phyloP scores from a whole-genome alignment of 2,888 invertebrate species.

The Caenorhabditis wallacei region DNA sequence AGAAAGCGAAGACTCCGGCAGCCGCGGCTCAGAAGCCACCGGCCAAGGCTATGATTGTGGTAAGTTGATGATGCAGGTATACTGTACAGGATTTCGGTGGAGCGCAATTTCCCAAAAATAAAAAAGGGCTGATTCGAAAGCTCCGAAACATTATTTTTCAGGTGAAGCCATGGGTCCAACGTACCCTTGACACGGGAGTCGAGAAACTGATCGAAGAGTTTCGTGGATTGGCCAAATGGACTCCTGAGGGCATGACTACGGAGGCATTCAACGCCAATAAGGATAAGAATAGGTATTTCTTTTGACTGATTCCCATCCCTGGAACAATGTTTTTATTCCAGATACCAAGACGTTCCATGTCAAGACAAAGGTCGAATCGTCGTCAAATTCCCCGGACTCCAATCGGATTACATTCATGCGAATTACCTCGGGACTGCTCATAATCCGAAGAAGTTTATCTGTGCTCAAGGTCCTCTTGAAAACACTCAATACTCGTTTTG shows the following conservation, averaged over 20 bases:
- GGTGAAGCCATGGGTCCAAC: slow-evolving; percentile 70
- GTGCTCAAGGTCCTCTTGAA: slow-evolving; percentile 74
- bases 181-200: slow-evolving; percentile 71
- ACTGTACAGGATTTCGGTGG: too few species aligned
- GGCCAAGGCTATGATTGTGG: slow-evolving; percentile 18
- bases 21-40: not conserved
- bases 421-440: slow-evolving; percentile 70
- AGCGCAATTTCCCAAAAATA: not conserved
- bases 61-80: not conserved
- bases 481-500: slow-evolving; percentile 66
- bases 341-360: slow-evolving; percentile 74
- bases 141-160: too few species aligned
- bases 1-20: not conserved
- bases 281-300: slow-evolving; percentile 65
- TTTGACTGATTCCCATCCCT: not conserved
- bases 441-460: slow-evolving; percentile 73
- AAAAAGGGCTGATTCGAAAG: too few species aligned
- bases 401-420: slow-evolving; percentile 74
- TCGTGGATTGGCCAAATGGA: slow-evolving; percentile 69
- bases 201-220: slow-evolving; percentile 69
- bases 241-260: slow-evolving; percentile 70
- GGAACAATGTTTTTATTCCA: not conserved
- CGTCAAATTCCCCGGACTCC: slow-evolving; percentile 66
- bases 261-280: slow-evolving; percentile 69
- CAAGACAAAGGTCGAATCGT: slow-evolving; percentile 70